A percentile compares a stretch with the other conserved stretches of the same genome.
Evolutionary conservation across 2,888 invertebrate genomes (phyloP).

Genomic region (Volucella zonaria): DNA sequence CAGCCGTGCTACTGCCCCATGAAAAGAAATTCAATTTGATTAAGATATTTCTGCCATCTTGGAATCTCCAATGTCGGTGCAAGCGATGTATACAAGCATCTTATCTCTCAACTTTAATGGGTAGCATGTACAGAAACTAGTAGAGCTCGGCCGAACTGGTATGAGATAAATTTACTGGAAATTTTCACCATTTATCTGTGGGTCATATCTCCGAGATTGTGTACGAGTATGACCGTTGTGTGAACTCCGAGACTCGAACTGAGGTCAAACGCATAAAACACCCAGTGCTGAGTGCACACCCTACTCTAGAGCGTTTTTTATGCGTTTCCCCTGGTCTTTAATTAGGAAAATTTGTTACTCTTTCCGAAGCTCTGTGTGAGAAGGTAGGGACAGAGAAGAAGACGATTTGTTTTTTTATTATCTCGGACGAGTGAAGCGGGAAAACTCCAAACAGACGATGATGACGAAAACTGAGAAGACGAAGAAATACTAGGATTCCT

Average conservation of each 20-base stretch:
- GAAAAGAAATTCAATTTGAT: conserved; percentile 62
- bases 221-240: conserved; percentile 50
- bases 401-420: conserved; percentile 16
- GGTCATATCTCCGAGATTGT: conserved; percentile 56
- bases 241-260: conserved; percentile 30
- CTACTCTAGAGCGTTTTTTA: conserved; percentile 27
- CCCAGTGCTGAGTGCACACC: background rate
- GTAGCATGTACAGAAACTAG: background rate
- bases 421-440: conserved; percentile 39
- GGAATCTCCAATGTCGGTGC: background rate
- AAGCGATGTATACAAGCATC: background rate
- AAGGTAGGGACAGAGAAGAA: background rate
- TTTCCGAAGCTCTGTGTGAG: no score
- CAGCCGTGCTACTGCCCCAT: conserved; percentile 28
- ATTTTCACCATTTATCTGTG: conserved; percentile 55
- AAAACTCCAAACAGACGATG: conserved; percentile 26
- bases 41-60: conserved; percentile 40
- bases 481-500: conserved; percentile 23
- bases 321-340: conserved; percentile 35
- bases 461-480: background rate
- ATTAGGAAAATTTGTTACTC: conserved; percentile 55
- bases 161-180: conserved; percentile 62
- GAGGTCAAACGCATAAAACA: conserved; percentile 49
- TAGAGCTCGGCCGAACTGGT: conserved; percentile 8
- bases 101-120: conserved; percentile 40